A percentile compares a stretch with the other conserved stretches of the same genome.
Conservation (phyloP, 64 coral and sea anemone species). For the Catalaphyllia jardinei region DNA sequence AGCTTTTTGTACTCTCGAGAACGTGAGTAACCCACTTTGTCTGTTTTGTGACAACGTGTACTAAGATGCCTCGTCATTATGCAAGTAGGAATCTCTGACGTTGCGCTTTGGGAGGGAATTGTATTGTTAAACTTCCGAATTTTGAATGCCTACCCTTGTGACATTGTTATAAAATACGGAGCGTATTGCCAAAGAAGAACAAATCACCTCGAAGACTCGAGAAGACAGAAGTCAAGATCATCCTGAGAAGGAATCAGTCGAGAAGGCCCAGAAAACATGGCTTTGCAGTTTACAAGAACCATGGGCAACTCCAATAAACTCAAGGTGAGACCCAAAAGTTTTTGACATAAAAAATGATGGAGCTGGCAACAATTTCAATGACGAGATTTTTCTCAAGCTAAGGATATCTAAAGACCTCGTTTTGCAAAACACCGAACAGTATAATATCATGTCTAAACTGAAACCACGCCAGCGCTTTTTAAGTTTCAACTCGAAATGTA, state of each 20-base stretch:
- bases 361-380: too few relatives aligned
- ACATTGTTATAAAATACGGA: conserved; percentile 17
- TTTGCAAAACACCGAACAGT: too few relatives aligned
- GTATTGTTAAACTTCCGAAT: not conserved
- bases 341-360: not conserved
- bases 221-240: not conserved
- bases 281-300: conserved; percentile 23
- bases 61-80: not conserved
- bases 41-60: not conserved
- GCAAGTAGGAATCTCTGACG: not conserved
- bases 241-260: not conserved
- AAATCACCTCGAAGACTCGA: conserved; percentile 23
- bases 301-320: not conserved
- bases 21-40: not conserved
- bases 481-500: too few relatives aligned
- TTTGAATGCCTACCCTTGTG: not conserved
- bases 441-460: too few relatives aligned
- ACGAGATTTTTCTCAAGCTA: too few relatives aligned
- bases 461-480: too few relatives aligned
- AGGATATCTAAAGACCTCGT: too few relatives aligned
- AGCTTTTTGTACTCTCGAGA: not conserved
- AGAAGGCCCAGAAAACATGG: not conserved
- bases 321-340: not conserved
- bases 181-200: not conserved
- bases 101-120: not conserved